Base-by-base conservation (phyloP, 1,140 invertebrate species). In the Aporrectodea caliginosa region DNA sequence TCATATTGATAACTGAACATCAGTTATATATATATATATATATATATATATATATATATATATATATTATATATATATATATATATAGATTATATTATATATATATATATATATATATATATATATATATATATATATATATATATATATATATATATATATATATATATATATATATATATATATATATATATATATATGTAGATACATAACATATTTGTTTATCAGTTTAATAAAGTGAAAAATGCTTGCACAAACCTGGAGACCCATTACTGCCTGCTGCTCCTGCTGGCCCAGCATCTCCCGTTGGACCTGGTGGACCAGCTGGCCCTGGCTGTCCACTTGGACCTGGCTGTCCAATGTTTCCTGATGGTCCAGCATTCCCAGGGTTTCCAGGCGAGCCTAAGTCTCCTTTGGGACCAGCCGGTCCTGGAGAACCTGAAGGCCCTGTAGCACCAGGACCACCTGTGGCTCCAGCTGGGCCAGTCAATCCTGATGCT, bases 341-440 rank as follows among this genome's bases (percentile, higher is more conserved):
- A 58, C 43, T 58, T 58, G 43, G 43, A 6, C 43, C 43, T 6
- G 43, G 43, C 43, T 58, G 43, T 12, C 43, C 43, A 58, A 58
- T 58, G 22, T 58, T 58, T 58, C 43, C 43, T 12, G 43, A 58
- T 58, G 70, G 70, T 43, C 78, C 78, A 29, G 69, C 1, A 22
- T 22, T 22, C 2, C 70, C 70, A 12, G 70, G 70, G 27, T 72
- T 72, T 2, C 70, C 70, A 72, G 27, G 2, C 27, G n/a, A n/a
- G 27, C 78, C 78, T 35, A 35, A 35, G 16, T 30, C 35, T 12
- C 78, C 78, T 35, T n/a, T n/a, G 29, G 12, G 22, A 32, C 77
- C 77, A 1, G 12, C 27, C 14, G 14, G 16, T 1, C 43, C 69
- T 71, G 27, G 22, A 12, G 43, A 16, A 2, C 77, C 43, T 22